phyloP scores from a whole-genome alignment of 2,797 vertebrate genomes.

The Acipenser ruthenus region DNA sequence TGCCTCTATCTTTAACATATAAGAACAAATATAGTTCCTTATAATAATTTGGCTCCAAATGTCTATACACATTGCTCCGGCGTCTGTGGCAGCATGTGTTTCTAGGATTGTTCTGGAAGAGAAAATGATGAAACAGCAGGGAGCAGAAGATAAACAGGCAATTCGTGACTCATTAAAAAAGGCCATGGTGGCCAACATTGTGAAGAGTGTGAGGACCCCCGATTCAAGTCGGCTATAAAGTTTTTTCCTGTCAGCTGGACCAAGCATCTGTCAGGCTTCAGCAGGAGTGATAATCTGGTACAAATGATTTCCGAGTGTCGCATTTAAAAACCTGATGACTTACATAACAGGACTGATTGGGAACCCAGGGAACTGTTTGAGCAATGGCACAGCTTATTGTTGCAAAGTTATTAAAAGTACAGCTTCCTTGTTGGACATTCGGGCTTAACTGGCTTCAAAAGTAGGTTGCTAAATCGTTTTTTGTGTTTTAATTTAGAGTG shows the following conservation, averaged over 20 bases:
- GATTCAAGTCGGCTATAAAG: constrained; percentile 98
- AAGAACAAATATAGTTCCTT: constrained; percentile 82
- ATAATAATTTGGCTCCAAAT: constrained; percentile 94
- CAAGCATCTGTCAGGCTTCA: constrained; percentile 97
- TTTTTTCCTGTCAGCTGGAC: constrained; percentile 98
- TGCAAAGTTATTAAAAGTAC: constrained; percentile 39
- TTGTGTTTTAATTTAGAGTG: background rate
- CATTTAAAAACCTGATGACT: constrained; percentile 84
- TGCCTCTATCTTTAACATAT: constrained; percentile 77
- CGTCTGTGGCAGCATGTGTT: constrained; percentile 99
- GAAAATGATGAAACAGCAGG: constrained; percentile 99
- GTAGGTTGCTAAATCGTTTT: background rate
- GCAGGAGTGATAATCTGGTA: constrained; percentile 88
- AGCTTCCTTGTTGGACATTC: too few species aligned
- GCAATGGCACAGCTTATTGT: constrained; percentile 59
- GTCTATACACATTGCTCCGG: constrained; percentile 90
- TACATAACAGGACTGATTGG: constrained; percentile 84
- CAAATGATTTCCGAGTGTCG: constrained; percentile 85
- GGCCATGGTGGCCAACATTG: constrained; percentile 95
- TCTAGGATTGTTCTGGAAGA: constrained; percentile 99
- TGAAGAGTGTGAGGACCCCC: constrained; percentile 95
- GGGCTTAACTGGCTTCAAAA: background rate
- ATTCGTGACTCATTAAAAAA: constrained; percentile 99
- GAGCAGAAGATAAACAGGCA: constrained; percentile 99
- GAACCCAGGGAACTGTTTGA: constrained; percentile 62